phyloP scores from a whole-genome alignment of 2,797 vertebrate species.

The Erethizon dorsatum region DNA sequence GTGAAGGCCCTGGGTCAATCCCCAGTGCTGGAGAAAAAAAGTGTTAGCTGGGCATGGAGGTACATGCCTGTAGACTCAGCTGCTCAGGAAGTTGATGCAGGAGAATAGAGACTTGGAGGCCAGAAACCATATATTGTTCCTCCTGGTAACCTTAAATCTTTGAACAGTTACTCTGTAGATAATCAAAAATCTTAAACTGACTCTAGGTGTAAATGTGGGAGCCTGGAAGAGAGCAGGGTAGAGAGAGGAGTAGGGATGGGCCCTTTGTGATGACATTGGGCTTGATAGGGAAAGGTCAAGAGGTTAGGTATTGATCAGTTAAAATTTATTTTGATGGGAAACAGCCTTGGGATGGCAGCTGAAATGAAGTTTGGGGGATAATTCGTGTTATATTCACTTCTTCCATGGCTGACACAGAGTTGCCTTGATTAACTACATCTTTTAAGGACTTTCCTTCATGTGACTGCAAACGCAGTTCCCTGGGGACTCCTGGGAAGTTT shows the following conservation, averaged over 20 bases:
- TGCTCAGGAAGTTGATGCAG: neutral
- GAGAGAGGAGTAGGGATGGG: too few relatives aligned
- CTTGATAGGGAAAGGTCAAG: neutral
- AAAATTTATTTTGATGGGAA: neutral
- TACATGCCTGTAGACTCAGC: neutral
- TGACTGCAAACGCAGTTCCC: neutral
- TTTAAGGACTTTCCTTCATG: neutral
- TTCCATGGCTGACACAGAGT: neutral
- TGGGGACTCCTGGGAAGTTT: rapidly evolving
- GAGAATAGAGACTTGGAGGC: neutral
- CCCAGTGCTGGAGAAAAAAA: neutral
- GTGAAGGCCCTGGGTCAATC: neutral
- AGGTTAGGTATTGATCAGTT: neutral
- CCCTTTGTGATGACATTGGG: neutral
- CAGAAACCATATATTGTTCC: neutral
- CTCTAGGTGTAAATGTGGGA: neutral
- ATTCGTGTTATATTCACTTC: neutral
- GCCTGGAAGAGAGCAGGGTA: neutral
- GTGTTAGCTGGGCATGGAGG: neutral
- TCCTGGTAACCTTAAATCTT: neutral
- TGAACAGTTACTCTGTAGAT: neutral
- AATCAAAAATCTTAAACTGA: neutral
- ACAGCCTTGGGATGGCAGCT: neutral
- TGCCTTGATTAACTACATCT: neutral
- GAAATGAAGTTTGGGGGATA: neutral